Conservation (phyloP, 2,888 invertebrate genomes). For the Papilio demoleus region DNA sequence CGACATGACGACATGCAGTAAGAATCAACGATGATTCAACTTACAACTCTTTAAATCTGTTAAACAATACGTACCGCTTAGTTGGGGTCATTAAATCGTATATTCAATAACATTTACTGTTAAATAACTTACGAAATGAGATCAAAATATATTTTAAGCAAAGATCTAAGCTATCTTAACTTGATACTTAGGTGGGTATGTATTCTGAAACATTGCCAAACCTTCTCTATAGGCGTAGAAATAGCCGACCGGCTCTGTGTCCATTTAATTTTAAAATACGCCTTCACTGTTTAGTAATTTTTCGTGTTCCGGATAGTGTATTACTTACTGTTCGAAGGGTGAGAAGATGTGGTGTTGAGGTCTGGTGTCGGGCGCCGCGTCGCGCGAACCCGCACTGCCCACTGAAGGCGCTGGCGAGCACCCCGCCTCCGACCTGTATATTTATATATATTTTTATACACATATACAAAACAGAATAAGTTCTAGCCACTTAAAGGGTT, state of each 20-base stretch:
- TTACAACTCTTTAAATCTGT: slow-evolving; percentile 30
- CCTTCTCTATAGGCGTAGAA: too few relatives aligned
- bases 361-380: slow-evolving; percentile 83
- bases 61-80: neutral
- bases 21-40: slow-evolving; percentile 38
- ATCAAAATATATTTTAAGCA: too few relatives aligned
- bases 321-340: slow-evolving; percentile 81
- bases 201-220: too few relatives aligned
- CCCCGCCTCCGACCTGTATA: slow-evolving; percentile 69
- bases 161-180: too few relatives aligned
- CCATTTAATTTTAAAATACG: too few relatives aligned
- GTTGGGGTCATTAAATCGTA: neutral
- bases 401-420: slow-evolving; percentile 77
- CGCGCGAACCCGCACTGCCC: slow-evolving; percentile 78
- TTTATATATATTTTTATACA: neutral
- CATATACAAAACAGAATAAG: too few relatives aligned
- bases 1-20: slow-evolving; percentile 38
- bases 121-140: neutral
- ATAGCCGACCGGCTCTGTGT: too few relatives aligned
- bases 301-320: too few relatives aligned
- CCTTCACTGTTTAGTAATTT: too few relatives aligned
- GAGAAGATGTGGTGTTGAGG: slow-evolving; percentile 88
- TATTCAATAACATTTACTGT: neutral
- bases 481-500: neutral
- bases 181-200: too few relatives aligned